Percentiles rank a stretch among this genome's conserved stretches.
phyloP scores from a whole-genome alignment of 1,140 invertebrate genomes.

The Portunus trituberculatus region DNA sequence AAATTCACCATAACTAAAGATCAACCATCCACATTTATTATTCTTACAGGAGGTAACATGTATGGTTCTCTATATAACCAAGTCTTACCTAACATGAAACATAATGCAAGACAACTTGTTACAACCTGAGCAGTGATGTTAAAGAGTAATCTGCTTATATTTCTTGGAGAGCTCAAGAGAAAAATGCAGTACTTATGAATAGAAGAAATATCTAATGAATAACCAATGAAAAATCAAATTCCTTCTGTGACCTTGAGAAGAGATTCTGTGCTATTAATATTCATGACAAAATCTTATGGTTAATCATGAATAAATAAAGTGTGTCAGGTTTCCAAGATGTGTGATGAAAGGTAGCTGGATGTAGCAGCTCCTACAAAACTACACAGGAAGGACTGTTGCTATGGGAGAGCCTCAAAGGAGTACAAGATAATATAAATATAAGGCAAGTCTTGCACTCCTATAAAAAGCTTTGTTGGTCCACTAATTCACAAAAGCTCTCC shows the following conservation, averaged over 20 bases:
- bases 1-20: too few species aligned
- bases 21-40: too few species aligned
- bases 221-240: not conserved
- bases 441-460: conserved; percentile 17
- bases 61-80: too few species aligned
- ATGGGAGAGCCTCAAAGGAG: not conserved
- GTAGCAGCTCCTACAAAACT: not conserved
- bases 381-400: not conserved
- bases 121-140: not conserved
- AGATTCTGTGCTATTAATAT: not conserved
- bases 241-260: not conserved
- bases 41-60: too few species aligned
- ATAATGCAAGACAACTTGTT: not conserved
- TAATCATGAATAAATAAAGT: not conserved
- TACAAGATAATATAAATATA: not conserved
- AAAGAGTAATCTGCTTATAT: not conserved
- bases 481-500: not conserved
- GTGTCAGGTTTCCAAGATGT: not conserved
- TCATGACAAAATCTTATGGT: not conserved
- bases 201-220: not conserved
- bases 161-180: not conserved
- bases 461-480: not conserved
- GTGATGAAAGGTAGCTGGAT: not conserved
- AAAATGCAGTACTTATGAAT: not conserved
- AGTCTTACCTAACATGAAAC: not conserved